Percentiles rank a stretch among this genome's conserved stretches.
These are phyloP conservation scores for Blastobasis lacticolella DNA, from an alignment of 2,888 invertebrate species.

Conservation along the genomic window DNA sequence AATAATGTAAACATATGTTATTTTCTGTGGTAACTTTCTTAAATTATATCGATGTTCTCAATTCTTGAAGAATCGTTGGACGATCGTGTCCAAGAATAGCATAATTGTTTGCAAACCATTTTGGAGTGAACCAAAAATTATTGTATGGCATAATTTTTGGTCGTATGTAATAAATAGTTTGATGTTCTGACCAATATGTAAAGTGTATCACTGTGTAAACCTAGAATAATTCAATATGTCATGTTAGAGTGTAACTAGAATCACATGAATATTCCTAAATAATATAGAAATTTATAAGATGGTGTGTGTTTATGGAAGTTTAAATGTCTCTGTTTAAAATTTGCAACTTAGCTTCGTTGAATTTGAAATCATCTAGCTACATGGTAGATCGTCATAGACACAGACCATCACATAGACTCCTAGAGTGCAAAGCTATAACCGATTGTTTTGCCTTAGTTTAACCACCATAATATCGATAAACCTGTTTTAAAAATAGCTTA, in stretches of 20 bases:
- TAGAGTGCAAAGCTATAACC: conserved; percentile 68
- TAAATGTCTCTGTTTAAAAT: conserved; percentile 1
- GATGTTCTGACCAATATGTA: conserved; percentile 64
- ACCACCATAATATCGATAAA: conserved; percentile 52
- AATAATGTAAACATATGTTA: too few relatives aligned
- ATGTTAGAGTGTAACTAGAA: conserved; percentile 64
- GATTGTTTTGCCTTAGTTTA: conserved; percentile 70
- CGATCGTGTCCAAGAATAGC: conserved; percentile 65
- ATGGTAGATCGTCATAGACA: conserved; percentile 22
- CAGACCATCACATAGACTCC: conserved; percentile 38
- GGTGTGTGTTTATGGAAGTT: conserved; percentile 33
- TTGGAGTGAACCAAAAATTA: conserved; percentile 41
- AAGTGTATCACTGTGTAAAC: conserved; percentile 68
- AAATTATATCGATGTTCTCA: too few relatives aligned
- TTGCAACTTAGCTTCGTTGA: neutral
- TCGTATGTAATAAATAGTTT: conserved; percentile 42
- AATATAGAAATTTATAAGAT: conserved; percentile 38
- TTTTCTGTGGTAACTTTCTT: too few relatives aligned
- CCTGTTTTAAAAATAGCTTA: conserved; percentile 60
- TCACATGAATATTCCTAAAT: conserved; percentile 49
- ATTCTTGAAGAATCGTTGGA: conserved; percentile 49
- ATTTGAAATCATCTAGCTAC: conserved; percentile 15
- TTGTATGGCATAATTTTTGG: conserved; percentile 48
- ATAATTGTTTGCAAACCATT: conserved; percentile 45
- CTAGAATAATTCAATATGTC: conserved; percentile 63